A percentile compares a stretch with the other conserved stretches of the same genome.
These are phyloP conservation scores for Ypsolopha scabrella DNA, from an alignment of 2,888 invertebrate species.

Conservation along the genomic window DNA sequence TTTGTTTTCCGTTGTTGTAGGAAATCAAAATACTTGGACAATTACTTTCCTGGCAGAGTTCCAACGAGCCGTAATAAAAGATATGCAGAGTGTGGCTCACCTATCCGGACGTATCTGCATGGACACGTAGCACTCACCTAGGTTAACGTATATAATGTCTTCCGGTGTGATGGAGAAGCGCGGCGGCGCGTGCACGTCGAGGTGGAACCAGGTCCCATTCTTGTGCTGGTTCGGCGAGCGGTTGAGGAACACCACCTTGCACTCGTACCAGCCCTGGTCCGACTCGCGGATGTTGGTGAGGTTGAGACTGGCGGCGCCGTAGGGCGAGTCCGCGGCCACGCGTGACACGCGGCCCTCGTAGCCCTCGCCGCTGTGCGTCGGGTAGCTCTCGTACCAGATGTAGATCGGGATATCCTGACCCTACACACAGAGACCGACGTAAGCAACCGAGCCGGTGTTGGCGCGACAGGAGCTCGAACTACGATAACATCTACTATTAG, in stretches of 20 bases:
- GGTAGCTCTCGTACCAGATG: slow-evolving; percentile 98
- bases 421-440: slow-evolving; percentile 62
- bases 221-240: slow-evolving; percentile 92
- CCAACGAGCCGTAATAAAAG: no score
- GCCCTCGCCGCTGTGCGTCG: slow-evolving; percentile 94
- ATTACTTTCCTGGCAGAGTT: no score
- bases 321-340: slow-evolving; percentile 88
- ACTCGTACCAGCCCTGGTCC: slow-evolving; percentile 97
- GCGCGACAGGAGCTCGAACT: background rate
- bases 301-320: slow-evolving; percentile 94
- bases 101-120: no score
- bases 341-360: slow-evolving; percentile 93
- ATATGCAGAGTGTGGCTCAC: no score
- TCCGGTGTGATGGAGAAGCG: slow-evolving; percentile 95
- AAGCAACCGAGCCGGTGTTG: background rate
- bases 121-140: slow-evolving; percentile 47
- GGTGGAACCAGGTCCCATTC: slow-evolving; percentile 98
- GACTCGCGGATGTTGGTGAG: slow-evolving; percentile 93
- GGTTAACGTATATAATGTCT: slow-evolving; percentile 96
- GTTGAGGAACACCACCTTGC: slow-evolving; percentile 95
- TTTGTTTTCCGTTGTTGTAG: no score
- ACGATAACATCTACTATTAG: background rate
- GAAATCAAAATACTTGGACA: no score
- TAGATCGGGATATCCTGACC: slow-evolving; percentile 97
- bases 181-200: slow-evolving; percentile 97